A percentile compares a stretch with the other conserved stretches of the same genome.
These are phyloP conservation scores for Furcifer pardalis DNA, from an alignment of 2,797 vertebrate genomes.

Conservation along the genomic window DNA sequence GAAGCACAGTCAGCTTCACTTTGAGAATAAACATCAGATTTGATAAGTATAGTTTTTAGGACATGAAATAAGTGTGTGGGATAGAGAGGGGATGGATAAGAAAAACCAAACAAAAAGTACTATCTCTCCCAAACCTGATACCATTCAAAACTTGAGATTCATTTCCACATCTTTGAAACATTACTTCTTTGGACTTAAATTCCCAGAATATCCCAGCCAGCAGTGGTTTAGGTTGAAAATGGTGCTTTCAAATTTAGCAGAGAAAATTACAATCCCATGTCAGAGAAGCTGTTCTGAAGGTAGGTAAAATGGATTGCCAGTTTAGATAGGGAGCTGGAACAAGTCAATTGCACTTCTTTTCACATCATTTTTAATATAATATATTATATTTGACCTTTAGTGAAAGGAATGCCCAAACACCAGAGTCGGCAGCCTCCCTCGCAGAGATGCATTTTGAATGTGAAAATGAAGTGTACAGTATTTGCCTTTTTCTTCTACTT, in stretches of 20 bases:
- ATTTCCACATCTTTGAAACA: neutral
- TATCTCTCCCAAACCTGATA: no score
- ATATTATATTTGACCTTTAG: neutral
- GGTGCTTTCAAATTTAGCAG: neutral
- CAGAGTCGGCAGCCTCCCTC: no score
- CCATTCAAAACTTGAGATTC: no score
- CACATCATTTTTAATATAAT: neutral
- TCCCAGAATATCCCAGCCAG: neutral
- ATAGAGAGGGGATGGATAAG: no score
- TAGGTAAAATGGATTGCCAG: no score
- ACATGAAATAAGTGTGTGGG: no score
- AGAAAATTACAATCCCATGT: neutral
- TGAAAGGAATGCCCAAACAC: neutral
- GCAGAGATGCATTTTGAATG: neutral
- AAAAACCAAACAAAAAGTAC: no score
- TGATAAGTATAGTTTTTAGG: no score
- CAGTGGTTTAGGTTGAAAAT: neutral
- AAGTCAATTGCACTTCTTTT: neutral
- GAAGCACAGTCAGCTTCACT: neutral
- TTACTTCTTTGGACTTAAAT: neutral
- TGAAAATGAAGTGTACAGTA: neutral
- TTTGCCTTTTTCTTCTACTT: neutral
- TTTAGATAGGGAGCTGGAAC: neutral
- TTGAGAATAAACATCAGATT: neutral
- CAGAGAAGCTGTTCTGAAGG: neutral